A percentile compares a stretch with the other conserved stretches of the same genome.
phyloP scores from a whole-genome alignment of 1,140 invertebrate genomes.

The Drosophila murphyi region DNA sequence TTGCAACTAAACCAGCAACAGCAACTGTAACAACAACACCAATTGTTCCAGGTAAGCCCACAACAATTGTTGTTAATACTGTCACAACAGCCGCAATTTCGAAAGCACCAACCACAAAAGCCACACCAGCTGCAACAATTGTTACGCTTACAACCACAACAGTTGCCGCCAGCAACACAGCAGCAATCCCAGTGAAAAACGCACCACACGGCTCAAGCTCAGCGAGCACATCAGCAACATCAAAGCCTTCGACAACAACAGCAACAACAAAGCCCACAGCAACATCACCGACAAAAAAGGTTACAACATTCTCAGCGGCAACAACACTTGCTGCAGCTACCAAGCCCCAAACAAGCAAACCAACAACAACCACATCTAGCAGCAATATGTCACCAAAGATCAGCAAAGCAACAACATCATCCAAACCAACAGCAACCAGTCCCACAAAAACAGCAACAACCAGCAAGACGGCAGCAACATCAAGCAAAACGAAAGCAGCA shows the following conservation, averaged over 20 bases:
- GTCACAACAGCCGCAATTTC: slow-evolving; percentile 1
- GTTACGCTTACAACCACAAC: neutral
- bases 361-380: slow-evolving; percentile 32
- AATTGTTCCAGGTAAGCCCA: neutral
- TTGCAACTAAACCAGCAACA: slow-evolving; percentile 5
- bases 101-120: slow-evolving; percentile 5
- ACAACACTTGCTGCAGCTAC: slow-evolving; percentile 17
- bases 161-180: slow-evolving; percentile 16
- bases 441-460: slow-evolving; percentile 32
- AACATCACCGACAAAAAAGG: slow-evolving; percentile 20
- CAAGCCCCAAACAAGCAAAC: slow-evolving; percentile 25
- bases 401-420: slow-evolving; percentile 34
- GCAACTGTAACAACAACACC: neutral
- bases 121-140: slow-evolving; percentile 13
- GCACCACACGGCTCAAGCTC: neutral
- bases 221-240: slow-evolving; percentile 7
- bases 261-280: slow-evolving; percentile 6
- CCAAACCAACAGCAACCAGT: slow-evolving; percentile 27
- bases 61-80: slow-evolving; percentile 1
- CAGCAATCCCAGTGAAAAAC: slow-evolving; percentile 8
- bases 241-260: slow-evolving; percentile 2
- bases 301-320: slow-evolving; percentile 19
- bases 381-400: slow-evolving; percentile 44
- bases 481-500: slow-evolving; percentile 57
- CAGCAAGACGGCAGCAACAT: slow-evolving; percentile 20